Evolutionary conservation across 2,113 vertebrate genomes (phyloP), one percentile per base, ranked within the genome.

Genomic region (Egretta garzetta): DNA sequence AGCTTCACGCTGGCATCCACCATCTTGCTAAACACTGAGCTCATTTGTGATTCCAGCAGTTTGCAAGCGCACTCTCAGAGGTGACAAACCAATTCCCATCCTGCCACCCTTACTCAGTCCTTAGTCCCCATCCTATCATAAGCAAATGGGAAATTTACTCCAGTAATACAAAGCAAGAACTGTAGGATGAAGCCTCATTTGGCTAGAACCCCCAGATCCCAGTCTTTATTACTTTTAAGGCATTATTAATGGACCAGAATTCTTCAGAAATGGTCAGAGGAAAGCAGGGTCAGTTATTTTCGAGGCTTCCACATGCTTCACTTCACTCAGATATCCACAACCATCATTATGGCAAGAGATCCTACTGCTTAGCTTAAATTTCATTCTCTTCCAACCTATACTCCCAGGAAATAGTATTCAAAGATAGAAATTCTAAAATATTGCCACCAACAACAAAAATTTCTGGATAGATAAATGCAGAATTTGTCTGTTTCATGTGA

Each of bases 1-100:
- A 76, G 96, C 77, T 96, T 96, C 94, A 89, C 26, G 93, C 95
- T 97, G 97, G 58, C 95, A 96, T 88, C 87, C 59, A 95, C 89
- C 94, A 96, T 95, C 87, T 97, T 97, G 86, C 81, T 96, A 93
- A 97, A 97, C 95, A 97, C 81, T 96, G 89, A 96, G 81, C 87
- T 96, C 86, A 91, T 96, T 97, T 97, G 95, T 96, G 81, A 79
- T 88, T 93, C 95, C 89, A 95, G 93, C 81, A 90, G 94, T 92
- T 80, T 93, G 71, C 71, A 93, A 96, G 58, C 3, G 1, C 70
- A 88, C 50, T 74, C 74, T 93, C 58, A 3, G 95, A 95, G 70
- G 96, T 93, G 84, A 77, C 81, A 97, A 88, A 94, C 28, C 70
- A 27, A 60, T 93, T 94, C 93, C 55, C 89, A 95, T 87, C 89